phyloP scores from a whole-genome alignment of 2,113 vertebrate species.

The Rana temporaria region DNA sequence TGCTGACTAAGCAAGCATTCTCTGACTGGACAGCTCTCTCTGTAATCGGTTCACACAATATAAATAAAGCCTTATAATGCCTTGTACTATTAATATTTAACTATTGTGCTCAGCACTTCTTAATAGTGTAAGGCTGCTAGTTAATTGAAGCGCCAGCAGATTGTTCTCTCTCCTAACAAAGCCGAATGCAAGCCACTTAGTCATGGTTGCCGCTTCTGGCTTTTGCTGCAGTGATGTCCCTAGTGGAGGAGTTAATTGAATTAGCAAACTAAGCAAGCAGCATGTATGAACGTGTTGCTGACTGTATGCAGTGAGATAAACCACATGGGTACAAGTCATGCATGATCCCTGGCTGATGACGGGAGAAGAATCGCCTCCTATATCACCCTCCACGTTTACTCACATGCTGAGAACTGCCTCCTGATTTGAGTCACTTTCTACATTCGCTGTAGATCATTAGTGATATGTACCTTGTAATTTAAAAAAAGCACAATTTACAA shows the following conservation, averaged over 20 bases:
- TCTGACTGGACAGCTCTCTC: no score
- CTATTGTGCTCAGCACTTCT: not conserved
- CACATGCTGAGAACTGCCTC: no score
- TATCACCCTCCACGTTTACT: not conserved
- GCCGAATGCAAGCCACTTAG: constrained; percentile 1
- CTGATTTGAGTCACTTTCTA: no score
- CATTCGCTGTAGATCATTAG: no score
- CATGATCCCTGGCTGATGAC: not conserved
- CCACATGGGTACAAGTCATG: constrained; percentile 15
- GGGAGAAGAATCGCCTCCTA: not conserved
- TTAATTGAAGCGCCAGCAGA: not conserved
- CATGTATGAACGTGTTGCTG: constrained; percentile 3
- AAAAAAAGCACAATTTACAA: no score
- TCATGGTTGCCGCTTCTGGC: constrained; percentile 1
- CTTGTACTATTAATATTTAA: not conserved
- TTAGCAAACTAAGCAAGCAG: constrained; percentile 15
- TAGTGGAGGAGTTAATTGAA: constrained; percentile 45
- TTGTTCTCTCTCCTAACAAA: not conserved
- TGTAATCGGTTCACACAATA: no score
- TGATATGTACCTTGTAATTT: no score
- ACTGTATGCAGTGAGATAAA: not conserved
- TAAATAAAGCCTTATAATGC: no score
- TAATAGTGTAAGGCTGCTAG: not conserved
- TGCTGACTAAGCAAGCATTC: no score
- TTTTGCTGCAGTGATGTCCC: constrained; percentile 20